Percentiles rank a stretch among this genome's conserved stretches.
Evolutionary conservation across 2,888 invertebrate species (phyloP).

Genomic region (Caenorhabditis afra): DNA sequence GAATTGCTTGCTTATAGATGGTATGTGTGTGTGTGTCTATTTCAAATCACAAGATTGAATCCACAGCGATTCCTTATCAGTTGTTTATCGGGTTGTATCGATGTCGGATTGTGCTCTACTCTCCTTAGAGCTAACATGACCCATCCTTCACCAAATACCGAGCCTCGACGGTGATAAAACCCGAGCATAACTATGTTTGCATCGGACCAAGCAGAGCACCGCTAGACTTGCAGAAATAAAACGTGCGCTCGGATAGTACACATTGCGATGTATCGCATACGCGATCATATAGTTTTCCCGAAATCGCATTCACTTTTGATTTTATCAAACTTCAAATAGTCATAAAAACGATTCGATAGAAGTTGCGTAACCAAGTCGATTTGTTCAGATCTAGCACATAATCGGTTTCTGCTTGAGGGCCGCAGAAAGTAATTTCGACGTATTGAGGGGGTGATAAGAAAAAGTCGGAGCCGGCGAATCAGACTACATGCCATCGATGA

Average conservation of each 20-base stretch:
- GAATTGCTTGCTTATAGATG: slow-evolving; percentile 28
- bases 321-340: no score
- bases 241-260: no score
- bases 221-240: no score
- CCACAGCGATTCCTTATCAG: slow-evolving; percentile 43
- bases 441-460: slow-evolving; percentile 20
- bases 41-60: slow-evolving; percentile 42
- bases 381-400: no score
- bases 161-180: slow-evolving; percentile 23
- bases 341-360: no score
- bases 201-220: not conserved
- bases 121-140: slow-evolving; percentile 21
- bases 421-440: no score
- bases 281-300: no score
- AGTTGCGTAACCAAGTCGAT: no score
- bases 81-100: slow-evolving; percentile 29
- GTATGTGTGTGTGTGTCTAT: slow-evolving; percentile 3
- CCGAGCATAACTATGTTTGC: slow-evolving; percentile 16
- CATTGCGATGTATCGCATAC: no score
- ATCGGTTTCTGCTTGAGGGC: no score
- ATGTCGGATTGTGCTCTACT: slow-evolving; percentile 38
- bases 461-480: slow-evolving; percentile 1
- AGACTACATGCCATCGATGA: slow-evolving; percentile 10
- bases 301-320: no score
- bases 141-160: slow-evolving; percentile 14